Evolutionary conservation across 2,113 vertebrate species (phyloP).

Genomic region (Myrmecobius fasciatus): DNA sequence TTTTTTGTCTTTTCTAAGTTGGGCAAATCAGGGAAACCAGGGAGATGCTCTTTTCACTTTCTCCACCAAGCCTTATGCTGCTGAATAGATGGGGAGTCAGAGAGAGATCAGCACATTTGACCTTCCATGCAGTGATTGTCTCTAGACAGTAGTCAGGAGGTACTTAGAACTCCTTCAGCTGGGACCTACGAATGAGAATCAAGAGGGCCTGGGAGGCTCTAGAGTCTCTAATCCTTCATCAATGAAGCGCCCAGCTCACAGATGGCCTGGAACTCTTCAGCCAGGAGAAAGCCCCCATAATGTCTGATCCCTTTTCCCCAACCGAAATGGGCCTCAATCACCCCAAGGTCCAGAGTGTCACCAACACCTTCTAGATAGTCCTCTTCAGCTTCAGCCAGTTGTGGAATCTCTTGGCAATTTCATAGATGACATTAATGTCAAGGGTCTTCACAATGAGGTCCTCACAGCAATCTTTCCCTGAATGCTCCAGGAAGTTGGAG

Average conservation of each 20-base stretch:
- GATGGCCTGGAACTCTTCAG: slow-evolving; percentile 93
- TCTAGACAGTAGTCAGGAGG: slow-evolving; percentile 93
- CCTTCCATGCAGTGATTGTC: slow-evolving; percentile 92
- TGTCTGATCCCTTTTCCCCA: slow-evolving; percentile 91
- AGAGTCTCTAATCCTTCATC: slow-evolving; percentile 92
- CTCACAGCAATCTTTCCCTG: slow-evolving; percentile 94
- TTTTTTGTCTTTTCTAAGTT: slow-evolving; percentile 91
- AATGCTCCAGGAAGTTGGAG: slow-evolving; percentile 93
- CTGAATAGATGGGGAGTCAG: slow-evolving; percentile 93
- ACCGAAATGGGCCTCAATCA: slow-evolving; percentile 92
- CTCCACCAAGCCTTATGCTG: slow-evolving; percentile 92
- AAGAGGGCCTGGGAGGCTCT: slow-evolving; percentile 89
- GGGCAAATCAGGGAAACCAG: slow-evolving; percentile 93
- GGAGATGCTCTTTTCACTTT: slow-evolving; percentile 92
- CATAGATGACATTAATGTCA: slow-evolving; percentile 92
- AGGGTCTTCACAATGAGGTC: slow-evolving; percentile 95
- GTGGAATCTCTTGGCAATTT: slow-evolving; percentile 94
- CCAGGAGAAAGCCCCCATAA: slow-evolving; percentile 93
- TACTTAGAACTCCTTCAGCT: slow-evolving; percentile 82
- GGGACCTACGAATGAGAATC: slow-evolving; percentile 90
- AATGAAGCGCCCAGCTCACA: slow-evolving; percentile 96
- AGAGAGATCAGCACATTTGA: slow-evolving; percentile 94
- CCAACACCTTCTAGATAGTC: slow-evolving; percentile 94
- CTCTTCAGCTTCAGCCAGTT: slow-evolving; percentile 97
- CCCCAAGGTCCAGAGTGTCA: slow-evolving; percentile 92